A percentile compares a stretch with the other conserved stretches of the same genome.
Conservation (phyloP, 2,888 invertebrate genomes). For the Rhimphoctona megacephalus region DNA sequence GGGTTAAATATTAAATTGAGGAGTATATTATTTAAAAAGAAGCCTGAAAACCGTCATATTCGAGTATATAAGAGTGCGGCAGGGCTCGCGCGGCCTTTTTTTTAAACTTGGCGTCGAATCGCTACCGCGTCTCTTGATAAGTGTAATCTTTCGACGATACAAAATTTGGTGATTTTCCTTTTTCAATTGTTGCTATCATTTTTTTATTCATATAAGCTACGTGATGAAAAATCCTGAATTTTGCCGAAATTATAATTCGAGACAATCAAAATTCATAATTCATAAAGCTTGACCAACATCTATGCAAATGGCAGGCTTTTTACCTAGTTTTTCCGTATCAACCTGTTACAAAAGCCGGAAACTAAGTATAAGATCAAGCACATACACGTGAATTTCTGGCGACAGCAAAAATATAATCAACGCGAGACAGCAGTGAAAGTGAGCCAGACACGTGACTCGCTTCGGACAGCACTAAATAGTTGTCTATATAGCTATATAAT, state of each 20-base stretch:
- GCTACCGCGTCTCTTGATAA: no score
- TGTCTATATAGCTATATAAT: neutral
- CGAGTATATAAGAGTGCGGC: no score
- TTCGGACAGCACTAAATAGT: slow-evolving; percentile 44
- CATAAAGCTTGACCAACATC: neutral
- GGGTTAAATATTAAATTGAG: no score
- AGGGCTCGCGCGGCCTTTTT: no score
- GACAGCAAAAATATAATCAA: slow-evolving; percentile 50
- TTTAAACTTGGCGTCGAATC: no score
- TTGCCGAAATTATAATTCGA: no score
- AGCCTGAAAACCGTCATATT: no score
- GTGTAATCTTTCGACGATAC: no score
- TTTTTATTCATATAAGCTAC: neutral
- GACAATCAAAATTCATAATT: neutral
- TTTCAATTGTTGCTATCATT: neutral
- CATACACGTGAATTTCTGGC: slow-evolving; percentile 33
- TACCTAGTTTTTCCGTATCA: neutral
- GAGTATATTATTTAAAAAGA: no score
- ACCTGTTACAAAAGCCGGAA: slow-evolving; percentile 34
- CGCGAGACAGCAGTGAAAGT: slow-evolving; percentile 66
- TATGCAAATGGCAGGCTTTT: neutral
- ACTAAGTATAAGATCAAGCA: slow-evolving; percentile 43
- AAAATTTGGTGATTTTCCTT: neutral
- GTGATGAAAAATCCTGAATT: neutral
- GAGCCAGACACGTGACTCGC: slow-evolving; percentile 68